Conservation (phyloP, 2,888 invertebrate genomes). For the Timema podura region DNA sequence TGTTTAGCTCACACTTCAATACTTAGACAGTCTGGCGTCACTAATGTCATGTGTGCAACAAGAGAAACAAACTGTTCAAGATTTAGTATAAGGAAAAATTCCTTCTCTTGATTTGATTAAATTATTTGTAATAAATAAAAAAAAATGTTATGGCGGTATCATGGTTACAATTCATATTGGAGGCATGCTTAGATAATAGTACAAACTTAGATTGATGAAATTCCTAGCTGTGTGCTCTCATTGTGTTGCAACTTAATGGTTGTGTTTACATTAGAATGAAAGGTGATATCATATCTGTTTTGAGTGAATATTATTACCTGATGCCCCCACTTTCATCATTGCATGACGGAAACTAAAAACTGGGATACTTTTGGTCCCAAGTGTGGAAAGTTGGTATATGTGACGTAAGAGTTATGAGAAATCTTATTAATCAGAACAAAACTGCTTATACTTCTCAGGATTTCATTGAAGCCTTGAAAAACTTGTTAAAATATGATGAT, state of each 20-base stretch:
- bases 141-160: too few relatives aligned
- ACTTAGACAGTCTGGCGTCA: too few relatives aligned
- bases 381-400: conserved; percentile 48
- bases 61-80: too few relatives aligned
- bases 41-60: too few relatives aligned
- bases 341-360: conserved; percentile 37
- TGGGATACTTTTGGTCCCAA: conserved; percentile 48
- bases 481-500: not conserved
- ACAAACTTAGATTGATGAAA: too few relatives aligned
- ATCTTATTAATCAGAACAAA: conserved; percentile 32
- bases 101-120: too few relatives aligned
- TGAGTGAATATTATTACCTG: conserved; percentile 43
- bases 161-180: too few relatives aligned
- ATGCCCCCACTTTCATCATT: conserved; percentile 49
- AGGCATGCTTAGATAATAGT: too few relatives aligned
- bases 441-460: conserved; percentile 19
- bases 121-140: too few relatives aligned
- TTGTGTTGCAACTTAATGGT: conserved; percentile 61
- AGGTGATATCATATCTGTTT: conserved; percentile 35
- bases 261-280: too few relatives aligned
- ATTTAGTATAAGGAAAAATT: too few relatives aligned
- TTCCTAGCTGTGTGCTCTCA: conserved; percentile 60
- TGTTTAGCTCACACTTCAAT: too few relatives aligned
- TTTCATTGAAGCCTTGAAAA: conserved; percentile 17
- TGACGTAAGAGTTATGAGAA: conserved; percentile 44